Conservation (phyloP, 2,888 invertebrate genomes). For the Chromoteleia sp. region DNA sequence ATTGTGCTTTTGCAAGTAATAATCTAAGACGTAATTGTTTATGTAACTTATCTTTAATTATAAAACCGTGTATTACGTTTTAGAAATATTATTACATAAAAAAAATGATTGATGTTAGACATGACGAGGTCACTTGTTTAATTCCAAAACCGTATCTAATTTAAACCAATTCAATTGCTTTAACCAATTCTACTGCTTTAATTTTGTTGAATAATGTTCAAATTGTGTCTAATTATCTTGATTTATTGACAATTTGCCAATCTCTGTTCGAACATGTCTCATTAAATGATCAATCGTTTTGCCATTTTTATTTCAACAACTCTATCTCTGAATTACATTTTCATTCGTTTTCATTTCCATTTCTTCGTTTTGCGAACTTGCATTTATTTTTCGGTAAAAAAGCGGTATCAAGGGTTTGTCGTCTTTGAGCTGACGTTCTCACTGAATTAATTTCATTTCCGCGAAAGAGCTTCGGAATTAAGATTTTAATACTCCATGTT, state of each 20-base stretch:
- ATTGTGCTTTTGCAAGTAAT: no score
- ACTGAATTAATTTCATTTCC: slow-evolving; percentile 23
- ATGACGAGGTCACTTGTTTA: no score
- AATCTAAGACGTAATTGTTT: no score
- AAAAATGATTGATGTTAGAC: no score
- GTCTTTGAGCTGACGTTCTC: slow-evolving; percentile 10
- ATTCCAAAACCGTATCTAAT: no score
- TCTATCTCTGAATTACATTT: not conserved
- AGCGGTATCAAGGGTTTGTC: not conserved
- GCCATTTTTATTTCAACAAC: not conserved
- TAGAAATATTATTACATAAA: no score
- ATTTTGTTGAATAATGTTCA: no score
- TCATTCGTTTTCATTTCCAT: not conserved
- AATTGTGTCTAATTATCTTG: no score
- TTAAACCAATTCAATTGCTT: no score
- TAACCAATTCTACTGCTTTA: no score
- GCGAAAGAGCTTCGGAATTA: slow-evolving; percentile 9
- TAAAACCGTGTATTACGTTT: no score
- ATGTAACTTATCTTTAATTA: no score
- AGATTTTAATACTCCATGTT: slow-evolving; percentile 30
- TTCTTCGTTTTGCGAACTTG: not conserved
- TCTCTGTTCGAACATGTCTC: not conserved
- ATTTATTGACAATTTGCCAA: not conserved
- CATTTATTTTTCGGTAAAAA: not conserved
- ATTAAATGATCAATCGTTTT: slow-evolving; percentile 14